Percentiles rank a stretch among this genome's conserved stretches.
These are phyloP conservation scores for Phaedon cochleariae DNA, from an alignment of 2,888 invertebrate genomes.

Conservation along the genomic window DNA sequence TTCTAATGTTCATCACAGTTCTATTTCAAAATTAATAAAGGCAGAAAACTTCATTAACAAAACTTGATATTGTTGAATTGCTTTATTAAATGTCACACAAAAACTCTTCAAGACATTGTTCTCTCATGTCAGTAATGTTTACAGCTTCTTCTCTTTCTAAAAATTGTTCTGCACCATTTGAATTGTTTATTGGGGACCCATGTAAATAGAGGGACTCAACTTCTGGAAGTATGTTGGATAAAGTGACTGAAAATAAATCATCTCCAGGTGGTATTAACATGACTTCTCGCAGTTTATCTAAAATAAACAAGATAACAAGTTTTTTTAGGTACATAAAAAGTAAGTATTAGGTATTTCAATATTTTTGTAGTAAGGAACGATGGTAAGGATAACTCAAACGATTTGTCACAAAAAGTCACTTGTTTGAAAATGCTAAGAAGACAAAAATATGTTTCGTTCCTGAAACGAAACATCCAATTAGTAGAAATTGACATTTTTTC, in stretches of 20 bases:
- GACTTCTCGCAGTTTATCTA: conserved; percentile 32
- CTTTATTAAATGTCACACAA: conserved; percentile 23
- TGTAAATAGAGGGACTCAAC: conserved; percentile 71
- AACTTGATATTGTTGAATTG: too few relatives aligned
- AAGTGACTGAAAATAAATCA: conserved; percentile 62
- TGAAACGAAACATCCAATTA: too few relatives aligned
- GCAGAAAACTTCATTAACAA: too few relatives aligned
- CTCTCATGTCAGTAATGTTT: conserved; percentile 25
- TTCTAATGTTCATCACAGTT: too few relatives aligned
- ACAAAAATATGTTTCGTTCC: too few relatives aligned
- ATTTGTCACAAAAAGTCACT: too few relatives aligned
- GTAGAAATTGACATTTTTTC: too few relatives aligned
- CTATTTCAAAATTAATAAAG: too few relatives aligned
- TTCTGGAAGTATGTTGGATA: conserved; percentile 65
- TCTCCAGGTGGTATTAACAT: conserved; percentile 32
- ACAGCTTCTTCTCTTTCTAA: conserved; percentile 12
- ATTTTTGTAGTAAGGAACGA: too few relatives aligned
- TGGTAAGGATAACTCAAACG: too few relatives aligned
- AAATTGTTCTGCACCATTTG: background rate
- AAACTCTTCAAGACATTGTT: conserved; percentile 35
- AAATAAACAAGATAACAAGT: conserved; percentile 8
- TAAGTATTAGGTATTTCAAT: too few relatives aligned
- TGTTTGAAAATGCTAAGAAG: too few relatives aligned
- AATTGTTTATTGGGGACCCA: conserved; percentile 27
- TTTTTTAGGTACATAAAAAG: background rate